phyloP scores from a whole-genome alignment of 2,888 invertebrate genomes.

The Folsomia candida region DNA sequence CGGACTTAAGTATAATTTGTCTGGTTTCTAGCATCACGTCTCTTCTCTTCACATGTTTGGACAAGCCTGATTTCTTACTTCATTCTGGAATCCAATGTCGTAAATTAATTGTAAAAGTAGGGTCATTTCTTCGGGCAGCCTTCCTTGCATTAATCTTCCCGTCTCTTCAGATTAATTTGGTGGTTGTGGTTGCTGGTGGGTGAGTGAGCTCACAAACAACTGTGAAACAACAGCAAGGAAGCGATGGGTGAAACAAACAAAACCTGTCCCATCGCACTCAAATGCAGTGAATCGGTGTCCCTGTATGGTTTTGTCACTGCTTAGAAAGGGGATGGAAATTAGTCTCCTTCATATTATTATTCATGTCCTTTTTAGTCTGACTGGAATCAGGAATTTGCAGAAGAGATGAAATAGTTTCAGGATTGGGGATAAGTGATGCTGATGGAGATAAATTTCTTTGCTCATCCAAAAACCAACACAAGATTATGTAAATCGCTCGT shows the following conservation, averaged over 20 bases:
- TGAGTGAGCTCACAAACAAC: not conserved
- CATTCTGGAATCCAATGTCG: not conserved
- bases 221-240: not conserved
- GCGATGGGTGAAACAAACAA: not conserved
- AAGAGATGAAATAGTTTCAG: not conserved
- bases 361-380: slow-evolving; percentile 21
- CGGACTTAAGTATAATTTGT: not conserved
- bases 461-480: no score
- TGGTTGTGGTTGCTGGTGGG: not conserved
- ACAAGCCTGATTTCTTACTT: slow-evolving; percentile 16
- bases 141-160: slow-evolving; percentile 16
- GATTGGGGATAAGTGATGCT: not conserved
- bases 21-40: not conserved
- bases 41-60: not conserved
- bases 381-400: slow-evolving; percentile 17
- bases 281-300: no score
- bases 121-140: slow-evolving; percentile 12
- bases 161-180: slow-evolving; percentile 5
- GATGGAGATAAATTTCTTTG: not conserved
- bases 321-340: slow-evolving; percentile 19
- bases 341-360: slow-evolving; percentile 24
- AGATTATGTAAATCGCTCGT: no score
- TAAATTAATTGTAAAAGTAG: slow-evolving; percentile 14
- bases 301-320: not conserved
- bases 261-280: not conserved